Base-by-base conservation (phyloP, 2,113 vertebrate genomes). In the Morphnarchus princeps region DNA sequence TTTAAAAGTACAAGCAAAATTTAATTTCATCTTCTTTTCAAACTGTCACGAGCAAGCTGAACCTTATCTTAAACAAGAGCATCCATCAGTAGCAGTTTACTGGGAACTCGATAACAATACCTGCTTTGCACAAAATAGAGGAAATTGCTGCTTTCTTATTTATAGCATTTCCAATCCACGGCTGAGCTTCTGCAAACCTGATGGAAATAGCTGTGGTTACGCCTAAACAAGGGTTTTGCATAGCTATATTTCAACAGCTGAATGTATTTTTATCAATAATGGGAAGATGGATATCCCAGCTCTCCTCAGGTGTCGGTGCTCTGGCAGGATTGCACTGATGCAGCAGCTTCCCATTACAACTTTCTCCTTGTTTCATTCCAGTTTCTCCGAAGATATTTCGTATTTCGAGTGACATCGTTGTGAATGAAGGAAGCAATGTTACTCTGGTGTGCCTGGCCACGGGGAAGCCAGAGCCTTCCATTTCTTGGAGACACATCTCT, bases 401-500 rank as follows among this genome's bases (percentile, higher is more conserved):
- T 92, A 99, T 99, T 95, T 99, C 99, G 19, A 97, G 95, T 26
- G 99, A 99, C 97, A 98, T 99, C 96, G 97, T 98, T 6, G 99
- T 99, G 95, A 99, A 99, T 16, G 99, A 99, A 98, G 99, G 99
- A 73, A 99, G 98, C 97, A 99, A 99, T 8, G 98, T 99, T 66
- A 99, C 99, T 10, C 98, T 99, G 92, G 98, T 99, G 97, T 99
- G 99, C 88, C 98, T 99, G 98, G 99, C 99, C 97, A 99, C 98
- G 28, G 99, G 99, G 73, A 99, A 99, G 93, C 99, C 99, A 19
- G 99, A 99, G 95, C 99, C 99, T 45, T 98, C 98, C 94, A 99
- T 99, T 94, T 99, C 99, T 87, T 99, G 99, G 99, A 98, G 99
- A 97, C 99, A 99, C 95, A 99, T 99, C 98, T 99, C 99, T 90